Conservation (phyloP, 2,797 vertebrate genomes). For the Danionella dracula region DNA sequence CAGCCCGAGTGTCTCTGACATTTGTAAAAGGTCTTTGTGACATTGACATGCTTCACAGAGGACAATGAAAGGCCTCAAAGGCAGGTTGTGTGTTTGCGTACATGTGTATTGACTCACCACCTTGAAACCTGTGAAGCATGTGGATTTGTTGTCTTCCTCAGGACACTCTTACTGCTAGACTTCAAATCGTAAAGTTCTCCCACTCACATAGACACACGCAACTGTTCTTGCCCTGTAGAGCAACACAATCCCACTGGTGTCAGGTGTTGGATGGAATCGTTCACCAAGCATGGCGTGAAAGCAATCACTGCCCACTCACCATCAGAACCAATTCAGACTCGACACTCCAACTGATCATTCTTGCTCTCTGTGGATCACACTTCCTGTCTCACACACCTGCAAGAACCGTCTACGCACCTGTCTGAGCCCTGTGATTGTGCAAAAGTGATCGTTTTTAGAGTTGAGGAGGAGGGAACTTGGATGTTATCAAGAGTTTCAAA, state of each 20-base stretch:
- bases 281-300: conserved; percentile 15
- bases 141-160: conserved; percentile 13
- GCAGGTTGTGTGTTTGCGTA: background rate
- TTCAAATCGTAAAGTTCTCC: background rate
- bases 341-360: conserved; percentile 15
- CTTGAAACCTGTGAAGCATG: conserved; percentile 16
- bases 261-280: conserved; percentile 17
- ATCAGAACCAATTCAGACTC: conserved; percentile 29
- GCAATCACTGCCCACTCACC: conserved; percentile 22
- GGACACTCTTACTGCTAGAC: background rate
- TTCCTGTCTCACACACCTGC: background rate
- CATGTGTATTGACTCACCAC: conserved; percentile 9
- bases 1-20: conserved; percentile 13
- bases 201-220: conserved; percentile 11
- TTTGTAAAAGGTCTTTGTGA: conserved; percentile 32
- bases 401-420: too few species aligned
- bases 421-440: too few species aligned
- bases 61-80: conserved; percentile 27
- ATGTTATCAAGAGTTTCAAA: too few species aligned
- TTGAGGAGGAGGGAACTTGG: too few species aligned
- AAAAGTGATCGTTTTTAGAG: too few species aligned
- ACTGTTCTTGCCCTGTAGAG: conserved; percentile 13
- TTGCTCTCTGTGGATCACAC: too few species aligned
- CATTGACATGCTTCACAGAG: conserved; percentile 26
- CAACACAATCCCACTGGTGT: conserved; percentile 23